These are phyloP conservation scores for Drosophila merina DNA, from an alignment of 2,888 invertebrate genomes.

Conservation along the genomic window DNA sequence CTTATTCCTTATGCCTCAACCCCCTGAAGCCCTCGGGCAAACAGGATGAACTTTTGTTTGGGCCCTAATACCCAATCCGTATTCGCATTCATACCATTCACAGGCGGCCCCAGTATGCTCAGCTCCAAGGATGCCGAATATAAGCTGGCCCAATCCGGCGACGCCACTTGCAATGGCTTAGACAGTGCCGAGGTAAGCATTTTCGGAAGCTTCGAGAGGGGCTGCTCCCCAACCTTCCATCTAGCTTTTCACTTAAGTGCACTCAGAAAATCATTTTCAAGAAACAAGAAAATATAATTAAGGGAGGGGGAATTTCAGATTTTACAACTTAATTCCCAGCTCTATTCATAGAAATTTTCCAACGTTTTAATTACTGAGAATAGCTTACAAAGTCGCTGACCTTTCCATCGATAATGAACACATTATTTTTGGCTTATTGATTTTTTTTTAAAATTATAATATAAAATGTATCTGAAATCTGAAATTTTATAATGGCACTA, in stretches of 20 bases:
- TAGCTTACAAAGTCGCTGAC: too few relatives aligned
- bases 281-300: constrained; percentile 1
- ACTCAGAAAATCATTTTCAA: constrained; percentile 11
- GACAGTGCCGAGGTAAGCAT: constrained; percentile 91
- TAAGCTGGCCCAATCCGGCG: constrained; percentile 95
- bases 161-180: constrained; percentile 96
- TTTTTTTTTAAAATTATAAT: not conserved
- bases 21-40: constrained; percentile 35
- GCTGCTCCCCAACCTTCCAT: constrained; percentile 6
- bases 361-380: not conserved
- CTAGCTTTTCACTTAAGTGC: constrained; percentile 56
- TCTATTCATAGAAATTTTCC: too few relatives aligned
- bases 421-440: not conserved
- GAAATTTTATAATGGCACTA: constrained; percentile 27
- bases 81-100: constrained; percentile 30
- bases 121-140: constrained; percentile 88
- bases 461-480: too few relatives aligned
- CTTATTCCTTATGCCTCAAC: constrained; percentile 5
- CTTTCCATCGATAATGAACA: too few relatives aligned
- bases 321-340: not conserved
- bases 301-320: not conserved
- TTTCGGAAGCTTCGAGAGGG: constrained; percentile 11
- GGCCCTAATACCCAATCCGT: constrained; percentile 35
- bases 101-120: constrained; percentile 82
- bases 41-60: constrained; percentile 54